Conservation (phyloP, 2,888 invertebrate species). For the Hypsopygia costalis region DNA sequence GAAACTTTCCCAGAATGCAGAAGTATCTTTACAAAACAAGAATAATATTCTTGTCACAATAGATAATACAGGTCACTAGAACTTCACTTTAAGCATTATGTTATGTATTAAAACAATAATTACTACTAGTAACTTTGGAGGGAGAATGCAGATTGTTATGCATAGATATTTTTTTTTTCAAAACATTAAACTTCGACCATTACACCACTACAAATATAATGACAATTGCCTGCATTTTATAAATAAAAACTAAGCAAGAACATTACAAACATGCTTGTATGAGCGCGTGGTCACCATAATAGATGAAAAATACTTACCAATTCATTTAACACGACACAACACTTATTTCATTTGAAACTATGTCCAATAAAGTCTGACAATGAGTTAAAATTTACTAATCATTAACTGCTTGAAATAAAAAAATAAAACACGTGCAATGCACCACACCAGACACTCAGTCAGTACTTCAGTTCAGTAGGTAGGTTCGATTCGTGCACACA, state of each 20-base stretch:
- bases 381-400: constrained; percentile 29
- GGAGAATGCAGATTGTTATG: too few species aligned
- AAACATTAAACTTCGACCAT: too few species aligned
- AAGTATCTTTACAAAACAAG: too few species aligned
- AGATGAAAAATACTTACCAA: constrained; percentile 41
- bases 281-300: constrained; percentile 43
- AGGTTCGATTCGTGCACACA: too few species aligned
- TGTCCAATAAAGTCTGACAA: constrained; percentile 7
- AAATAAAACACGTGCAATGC: constrained; percentile 39
- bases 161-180: too few species aligned
- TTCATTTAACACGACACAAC: constrained; percentile 24
- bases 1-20: not conserved
- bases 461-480: too few species aligned
- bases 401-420: constrained; percentile 29
- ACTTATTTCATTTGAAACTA: constrained; percentile 6
- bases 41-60: too few species aligned
- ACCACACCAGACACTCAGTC: constrained; percentile 25
- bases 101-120: too few species aligned
- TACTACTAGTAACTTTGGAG: too few species aligned
- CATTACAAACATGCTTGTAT: constrained; percentile 33
- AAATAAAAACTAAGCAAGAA: too few species aligned
- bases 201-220: too few species aligned
- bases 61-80: constrained; percentile 1
- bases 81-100: not conserved
- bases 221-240: too few species aligned